Conservation (phyloP, 2,888 invertebrate genomes). For the Galerucella nymphaeae region DNA sequence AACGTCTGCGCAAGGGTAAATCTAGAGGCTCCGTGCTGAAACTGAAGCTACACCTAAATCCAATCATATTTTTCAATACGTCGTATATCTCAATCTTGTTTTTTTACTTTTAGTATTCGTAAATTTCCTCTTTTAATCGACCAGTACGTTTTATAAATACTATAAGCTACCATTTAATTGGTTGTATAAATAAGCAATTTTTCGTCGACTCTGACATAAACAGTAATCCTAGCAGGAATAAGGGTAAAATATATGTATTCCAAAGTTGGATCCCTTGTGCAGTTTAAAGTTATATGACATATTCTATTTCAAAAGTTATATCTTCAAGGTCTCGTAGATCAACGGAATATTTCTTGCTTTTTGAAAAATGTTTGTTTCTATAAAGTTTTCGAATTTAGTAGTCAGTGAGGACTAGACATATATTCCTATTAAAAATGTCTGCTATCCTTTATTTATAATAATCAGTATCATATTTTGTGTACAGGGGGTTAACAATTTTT, state of each 20-base stretch:
- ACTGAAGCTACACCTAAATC: neutral
- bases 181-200: too few species aligned
- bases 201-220: too few species aligned
- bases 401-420: neutral
- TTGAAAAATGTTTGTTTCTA: neutral
- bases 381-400: neutral
- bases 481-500: too few species aligned
- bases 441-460: neutral
- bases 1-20: neutral
- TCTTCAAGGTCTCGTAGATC: neutral
- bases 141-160: too few species aligned
- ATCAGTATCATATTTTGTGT: too few species aligned
- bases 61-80: too few species aligned
- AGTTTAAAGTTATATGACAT: neutral
- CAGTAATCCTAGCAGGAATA: neutral
- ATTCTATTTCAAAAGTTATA: conserved; percentile 2
- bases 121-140: too few species aligned
- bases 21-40: neutral
- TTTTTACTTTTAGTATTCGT: too few species aligned
- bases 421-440: neutral
- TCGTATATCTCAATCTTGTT: too few species aligned
- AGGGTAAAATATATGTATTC: neutral
- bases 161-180: too few species aligned
- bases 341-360: neutral
- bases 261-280: neutral